phyloP scores from a whole-genome alignment of 1,140 invertebrate genomes.

The Hormaphis cornu region DNA sequence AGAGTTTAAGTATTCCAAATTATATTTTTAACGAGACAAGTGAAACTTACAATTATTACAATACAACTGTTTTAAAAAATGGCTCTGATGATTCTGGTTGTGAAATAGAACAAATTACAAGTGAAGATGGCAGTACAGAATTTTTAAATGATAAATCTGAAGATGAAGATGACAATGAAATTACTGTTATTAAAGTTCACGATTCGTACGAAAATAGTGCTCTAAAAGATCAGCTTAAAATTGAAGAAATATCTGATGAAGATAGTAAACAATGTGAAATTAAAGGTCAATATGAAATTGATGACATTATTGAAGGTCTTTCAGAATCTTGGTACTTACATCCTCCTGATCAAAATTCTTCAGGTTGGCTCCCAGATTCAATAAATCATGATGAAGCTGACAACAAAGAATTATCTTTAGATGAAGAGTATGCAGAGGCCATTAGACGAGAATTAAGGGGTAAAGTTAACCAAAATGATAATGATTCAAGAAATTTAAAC shows the following conservation, averaged over 20 bases:
- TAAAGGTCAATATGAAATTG: conserved; percentile 30
- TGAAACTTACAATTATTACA: conserved; percentile 5
- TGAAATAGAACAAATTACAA: conserved; percentile 33
- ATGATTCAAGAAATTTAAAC: conserved; percentile 28
- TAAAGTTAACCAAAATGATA: conserved; percentile 8
- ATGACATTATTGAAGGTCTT: conserved; percentile 32
- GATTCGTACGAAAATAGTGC: neutral
- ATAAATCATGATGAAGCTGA: conserved; percentile 13
- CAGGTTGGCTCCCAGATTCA: conserved; percentile 18
- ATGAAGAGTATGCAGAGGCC: conserved; percentile 41
- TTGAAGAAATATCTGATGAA: neutral
- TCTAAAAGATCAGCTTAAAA: neutral
- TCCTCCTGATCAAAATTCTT: conserved; percentile 4
- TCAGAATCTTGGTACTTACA: conserved; percentile 28
- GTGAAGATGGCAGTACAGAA: conserved; percentile 30
- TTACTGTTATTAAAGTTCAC: conserved; percentile 9
- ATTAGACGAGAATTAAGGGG: conserved; percentile 57
- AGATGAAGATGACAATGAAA: conserved; percentile 28
- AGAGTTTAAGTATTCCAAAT: neutral
- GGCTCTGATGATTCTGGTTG: conserved; percentile 41
- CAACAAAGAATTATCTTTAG: conserved; percentile 20
- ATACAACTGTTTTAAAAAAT: conserved; percentile 9
- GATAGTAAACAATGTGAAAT: neutral
- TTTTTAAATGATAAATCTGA: conserved; percentile 26
- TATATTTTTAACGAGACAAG: conserved; percentile 1